Conservation (phyloP, 2,888 invertebrate genomes). For the Acheta domesticus region DNA sequence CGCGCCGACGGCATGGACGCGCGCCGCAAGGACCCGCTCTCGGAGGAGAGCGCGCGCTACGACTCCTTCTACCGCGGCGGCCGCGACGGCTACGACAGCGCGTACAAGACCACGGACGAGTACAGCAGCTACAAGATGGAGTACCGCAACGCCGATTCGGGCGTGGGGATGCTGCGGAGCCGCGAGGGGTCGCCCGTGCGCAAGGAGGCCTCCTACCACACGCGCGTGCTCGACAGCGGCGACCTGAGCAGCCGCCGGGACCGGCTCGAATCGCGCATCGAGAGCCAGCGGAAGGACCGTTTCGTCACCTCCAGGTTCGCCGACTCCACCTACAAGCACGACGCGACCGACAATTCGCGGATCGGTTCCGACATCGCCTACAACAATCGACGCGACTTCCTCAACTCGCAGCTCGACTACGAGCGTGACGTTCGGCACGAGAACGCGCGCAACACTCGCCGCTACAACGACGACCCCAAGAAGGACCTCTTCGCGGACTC, state of each 20-base stretch:
- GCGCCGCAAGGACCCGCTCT: slow-evolving; percentile 42
- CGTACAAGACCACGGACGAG: no score
- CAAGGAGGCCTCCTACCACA: slow-evolving; percentile 43
- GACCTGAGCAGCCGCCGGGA: slow-evolving; percentile 71
- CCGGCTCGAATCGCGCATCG: slow-evolving; percentile 70
- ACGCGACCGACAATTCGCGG: slow-evolving; percentile 46
- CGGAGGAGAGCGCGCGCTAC: slow-evolving; percentile 29
- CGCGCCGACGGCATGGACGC: slow-evolving; percentile 66
- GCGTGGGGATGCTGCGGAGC: slow-evolving; percentile 40
- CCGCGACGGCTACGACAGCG: slow-evolving; percentile 50
- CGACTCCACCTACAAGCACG: slow-evolving; percentile 46
- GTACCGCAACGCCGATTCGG: slow-evolving; percentile 39
- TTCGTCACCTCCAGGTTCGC: slow-evolving; percentile 44
- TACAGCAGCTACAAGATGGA: no score
- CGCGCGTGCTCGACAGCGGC: slow-evolving; percentile 26
- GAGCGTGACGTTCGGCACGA: slow-evolving; percentile 19
- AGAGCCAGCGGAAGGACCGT: slow-evolving; percentile 45
- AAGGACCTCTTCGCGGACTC: slow-evolving; percentile 70
- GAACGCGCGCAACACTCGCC: slow-evolving; percentile 26
- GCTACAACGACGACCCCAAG: slow-evolving; percentile 37
- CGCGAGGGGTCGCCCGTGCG: slow-evolving; percentile 41
- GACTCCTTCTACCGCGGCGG: slow-evolving; percentile 59
- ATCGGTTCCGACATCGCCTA: slow-evolving; percentile 46
- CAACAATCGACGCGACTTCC: slow-evolving; percentile 31
- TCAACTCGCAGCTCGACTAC: slow-evolving; percentile 34